Evolutionary conservation across 2,888 invertebrate species (phyloP).

Genomic region (Rhyacophila evoluta): DNA sequence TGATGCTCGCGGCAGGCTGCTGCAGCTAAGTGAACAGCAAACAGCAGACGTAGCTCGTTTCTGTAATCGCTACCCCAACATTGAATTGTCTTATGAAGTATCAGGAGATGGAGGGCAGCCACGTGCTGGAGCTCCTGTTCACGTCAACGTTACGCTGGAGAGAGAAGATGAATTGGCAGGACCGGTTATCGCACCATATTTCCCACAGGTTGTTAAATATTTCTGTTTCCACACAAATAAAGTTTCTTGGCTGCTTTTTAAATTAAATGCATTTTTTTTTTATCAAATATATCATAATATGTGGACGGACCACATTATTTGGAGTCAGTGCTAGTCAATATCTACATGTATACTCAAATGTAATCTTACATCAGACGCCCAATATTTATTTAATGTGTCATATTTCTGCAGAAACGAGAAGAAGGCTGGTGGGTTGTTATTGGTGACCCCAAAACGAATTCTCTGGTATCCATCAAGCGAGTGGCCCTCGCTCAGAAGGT

Average conservation of each 20-base stretch:
- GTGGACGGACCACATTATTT: too few species aligned
- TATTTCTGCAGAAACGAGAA: slow-evolving; percentile 82
- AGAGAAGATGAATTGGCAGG: slow-evolving; percentile 97
- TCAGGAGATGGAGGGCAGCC: slow-evolving; percentile 60
- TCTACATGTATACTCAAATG: too few species aligned
- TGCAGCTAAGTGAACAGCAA: slow-evolving; percentile 85
- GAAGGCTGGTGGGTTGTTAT: slow-evolving; percentile 99
- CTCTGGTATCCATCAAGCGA: slow-evolving; percentile 95
- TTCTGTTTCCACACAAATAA: too few species aligned
- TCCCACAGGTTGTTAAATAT: slow-evolving; percentile 96
- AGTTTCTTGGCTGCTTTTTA: too few species aligned
- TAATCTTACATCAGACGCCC: too few species aligned
- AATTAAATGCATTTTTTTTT: too few species aligned
- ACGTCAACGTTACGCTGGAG: slow-evolving; percentile 90
- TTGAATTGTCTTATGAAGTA: slow-evolving; percentile 94
- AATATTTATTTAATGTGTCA: too few species aligned
- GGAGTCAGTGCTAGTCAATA: too few species aligned
- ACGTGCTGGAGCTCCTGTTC: slow-evolving; percentile 86
- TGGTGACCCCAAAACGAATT: slow-evolving; percentile 95
- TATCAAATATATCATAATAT: too few species aligned
- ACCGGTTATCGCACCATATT: slow-evolving; percentile 98
- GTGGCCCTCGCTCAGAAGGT: slow-evolving; percentile 95
- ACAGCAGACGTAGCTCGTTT: slow-evolving; percentile 99
- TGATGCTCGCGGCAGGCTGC: slow-evolving; percentile 81
- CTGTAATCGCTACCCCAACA: slow-evolving; percentile 99